Percentiles rank a stretch among this genome's conserved stretches.
phyloP scores from a whole-genome alignment of 2,797 vertebrate species.

The Phaenicophaeus curvirostris region DNA sequence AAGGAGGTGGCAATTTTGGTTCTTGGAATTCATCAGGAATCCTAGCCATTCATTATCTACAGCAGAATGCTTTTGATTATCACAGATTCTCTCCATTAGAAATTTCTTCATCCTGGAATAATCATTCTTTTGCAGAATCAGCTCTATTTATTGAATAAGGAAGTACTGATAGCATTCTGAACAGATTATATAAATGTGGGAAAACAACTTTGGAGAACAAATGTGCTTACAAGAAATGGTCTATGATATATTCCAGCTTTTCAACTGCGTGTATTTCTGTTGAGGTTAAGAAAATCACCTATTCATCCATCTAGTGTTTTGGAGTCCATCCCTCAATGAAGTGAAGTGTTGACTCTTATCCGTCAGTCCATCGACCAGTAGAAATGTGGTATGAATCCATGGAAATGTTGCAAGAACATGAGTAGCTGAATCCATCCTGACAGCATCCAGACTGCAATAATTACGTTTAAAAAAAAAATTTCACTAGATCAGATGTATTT shows the following conservation, averaged over 20 bases:
- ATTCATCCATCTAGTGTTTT: background rate
- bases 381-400: background rate
- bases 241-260: background rate
- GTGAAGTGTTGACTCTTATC: background rate
- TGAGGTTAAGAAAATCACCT: background rate
- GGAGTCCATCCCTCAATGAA: background rate
- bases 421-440: background rate
- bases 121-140: background rate
- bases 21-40: background rate
- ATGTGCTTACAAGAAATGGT: background rate
- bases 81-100: background rate
- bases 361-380: background rate
- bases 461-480: background rate
- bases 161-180: background rate
- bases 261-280: background rate
- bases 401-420: background rate
- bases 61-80: background rate
- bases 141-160: background rate
- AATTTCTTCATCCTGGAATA: background rate
- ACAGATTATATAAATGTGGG: background rate
- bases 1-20: background rate
- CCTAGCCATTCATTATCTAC: background rate
- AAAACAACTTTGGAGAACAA: background rate
- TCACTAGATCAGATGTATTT: background rate
- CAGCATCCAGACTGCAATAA: background rate